phyloP scores from a whole-genome alignment of 2,797 vertebrate genomes.

The Rhabdomys pumilio region DNA sequence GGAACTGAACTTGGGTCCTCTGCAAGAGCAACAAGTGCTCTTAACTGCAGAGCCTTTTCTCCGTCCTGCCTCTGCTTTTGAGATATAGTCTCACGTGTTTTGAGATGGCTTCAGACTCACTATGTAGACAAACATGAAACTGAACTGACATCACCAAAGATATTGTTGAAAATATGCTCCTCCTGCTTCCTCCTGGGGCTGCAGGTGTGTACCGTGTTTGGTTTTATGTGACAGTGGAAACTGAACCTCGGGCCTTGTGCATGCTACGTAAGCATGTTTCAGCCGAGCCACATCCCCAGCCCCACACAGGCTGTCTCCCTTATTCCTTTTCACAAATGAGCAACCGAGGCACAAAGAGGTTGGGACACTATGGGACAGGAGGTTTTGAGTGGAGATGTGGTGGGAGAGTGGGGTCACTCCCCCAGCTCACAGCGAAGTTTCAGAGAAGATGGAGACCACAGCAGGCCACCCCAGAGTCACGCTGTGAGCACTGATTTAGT shows the following conservation, averaged over 20 bases:
- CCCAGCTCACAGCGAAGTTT: rapidly evolving
- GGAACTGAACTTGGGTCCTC: neutral
- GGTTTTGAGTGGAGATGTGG: neutral
- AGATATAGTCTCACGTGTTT: neutral
- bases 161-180: too few relatives aligned
- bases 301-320: neutral
- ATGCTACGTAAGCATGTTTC: neutral
- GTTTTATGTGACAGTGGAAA: neutral
- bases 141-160: neutral
- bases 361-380: rapidly evolving
- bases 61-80: neutral
- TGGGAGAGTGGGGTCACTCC: neutral
- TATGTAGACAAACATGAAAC: neutral
- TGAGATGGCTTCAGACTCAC: neutral
- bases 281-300: neutral
- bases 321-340: neutral
- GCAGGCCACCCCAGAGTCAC: neutral
- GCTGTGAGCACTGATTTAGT: conserved; percentile 50
- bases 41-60: neutral
- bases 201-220: neutral
- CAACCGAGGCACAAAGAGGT: neutral
- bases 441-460: neutral
- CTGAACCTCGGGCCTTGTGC: neutral
- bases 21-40: neutral
- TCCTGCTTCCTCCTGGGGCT: neutral